Conservation (phyloP, 2,113 vertebrate genomes). For the Oryzias melastigma region DNA sequence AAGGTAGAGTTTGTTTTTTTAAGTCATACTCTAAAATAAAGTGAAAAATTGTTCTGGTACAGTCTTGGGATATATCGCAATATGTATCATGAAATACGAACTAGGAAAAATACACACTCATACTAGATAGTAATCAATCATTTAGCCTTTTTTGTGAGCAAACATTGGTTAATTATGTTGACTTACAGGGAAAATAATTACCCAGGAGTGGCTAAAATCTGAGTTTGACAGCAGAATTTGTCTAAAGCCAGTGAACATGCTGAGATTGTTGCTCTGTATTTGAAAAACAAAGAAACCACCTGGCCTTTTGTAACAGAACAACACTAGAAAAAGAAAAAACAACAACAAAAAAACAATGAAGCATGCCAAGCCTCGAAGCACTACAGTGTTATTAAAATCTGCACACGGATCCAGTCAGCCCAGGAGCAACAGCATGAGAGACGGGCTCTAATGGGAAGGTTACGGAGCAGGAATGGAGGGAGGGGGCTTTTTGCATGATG, state of each 20-base stretch:
- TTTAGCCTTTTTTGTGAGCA: neutral
- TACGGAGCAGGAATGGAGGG: conserved; percentile 23
- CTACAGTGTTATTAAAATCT: conserved; percentile 1
- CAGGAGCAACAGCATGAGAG: conserved; percentile 21
- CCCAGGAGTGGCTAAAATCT: neutral
- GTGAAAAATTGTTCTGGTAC: too few species aligned
- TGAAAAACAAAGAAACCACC: neutral
- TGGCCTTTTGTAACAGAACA: neutral
- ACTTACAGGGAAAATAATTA: neutral
- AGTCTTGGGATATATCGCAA: too few species aligned
- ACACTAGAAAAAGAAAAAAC: neutral
- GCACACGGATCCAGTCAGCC: conserved; percentile 19
- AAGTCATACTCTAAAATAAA: too few species aligned
- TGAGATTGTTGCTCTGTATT: neutral
- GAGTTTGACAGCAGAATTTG: neutral
- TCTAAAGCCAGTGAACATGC: neutral
- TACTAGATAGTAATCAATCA: neutral
- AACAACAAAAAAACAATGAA: neutral
- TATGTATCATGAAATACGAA: too few species aligned
- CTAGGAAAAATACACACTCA: too few species aligned
- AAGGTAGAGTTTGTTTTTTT: too few species aligned
- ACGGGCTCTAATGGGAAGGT: conserved; percentile 15
- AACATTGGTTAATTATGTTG: conserved; percentile 25
- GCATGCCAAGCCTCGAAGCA: conserved; percentile 9
- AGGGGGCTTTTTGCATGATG: neutral